Evolutionary conservation across 1,140 invertebrate genomes (phyloP).

Genomic region (Uloborus diversus): DNA sequence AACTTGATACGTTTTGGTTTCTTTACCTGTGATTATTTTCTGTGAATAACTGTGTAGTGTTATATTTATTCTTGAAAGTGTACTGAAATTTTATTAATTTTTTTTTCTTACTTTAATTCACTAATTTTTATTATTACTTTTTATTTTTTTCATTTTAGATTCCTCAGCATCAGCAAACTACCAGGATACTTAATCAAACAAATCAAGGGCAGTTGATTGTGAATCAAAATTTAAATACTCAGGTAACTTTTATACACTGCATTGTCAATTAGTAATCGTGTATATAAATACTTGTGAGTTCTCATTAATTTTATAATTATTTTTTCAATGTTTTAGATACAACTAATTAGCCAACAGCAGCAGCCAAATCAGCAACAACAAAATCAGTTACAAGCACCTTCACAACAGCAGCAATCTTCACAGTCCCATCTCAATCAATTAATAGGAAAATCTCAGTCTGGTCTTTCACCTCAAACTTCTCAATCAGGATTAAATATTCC

Average conservation of each 20-base stretch:
- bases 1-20: too few species aligned
- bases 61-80: too few species aligned
- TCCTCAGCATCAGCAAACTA: constrained; percentile 9
- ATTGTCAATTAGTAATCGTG: not conserved
- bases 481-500: constrained; percentile 38
- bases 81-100: too few species aligned
- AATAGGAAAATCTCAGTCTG: constrained; percentile 38
- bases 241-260: constrained; percentile 20
- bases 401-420: constrained; percentile 58
- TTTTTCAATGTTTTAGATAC: constrained; percentile 15
- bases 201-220: constrained; percentile 39
- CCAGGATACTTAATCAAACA: constrained; percentile 18
- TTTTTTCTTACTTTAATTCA: too few species aligned
- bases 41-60: too few species aligned
- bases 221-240: constrained; percentile 30
- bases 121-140: not conserved
- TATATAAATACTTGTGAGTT: not conserved
- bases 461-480: constrained; percentile 47
- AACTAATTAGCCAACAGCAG: constrained; percentile 58
- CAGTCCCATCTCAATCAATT: constrained; percentile 57
- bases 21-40: too few species aligned
- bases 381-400: constrained; percentile 65
- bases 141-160: constrained; percentile 24
- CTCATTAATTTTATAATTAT: constrained; percentile 2
- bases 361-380: constrained; percentile 68